These are phyloP conservation scores for Pandemis corylana DNA, from an alignment of 2,888 invertebrate species.

Conservation along the genomic window DNA sequence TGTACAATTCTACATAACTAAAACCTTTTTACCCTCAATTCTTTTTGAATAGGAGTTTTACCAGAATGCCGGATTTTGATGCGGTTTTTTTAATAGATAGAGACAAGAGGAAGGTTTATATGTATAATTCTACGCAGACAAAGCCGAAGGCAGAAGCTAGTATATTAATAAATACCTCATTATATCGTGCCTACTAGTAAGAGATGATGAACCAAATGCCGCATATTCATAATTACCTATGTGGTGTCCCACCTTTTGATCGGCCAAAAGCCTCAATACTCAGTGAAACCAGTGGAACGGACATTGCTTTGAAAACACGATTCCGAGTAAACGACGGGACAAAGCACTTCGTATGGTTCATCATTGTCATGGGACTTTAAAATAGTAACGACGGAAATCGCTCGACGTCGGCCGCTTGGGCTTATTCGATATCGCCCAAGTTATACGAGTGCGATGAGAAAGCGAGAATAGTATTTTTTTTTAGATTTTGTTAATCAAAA, in stretches of 20 bases:
- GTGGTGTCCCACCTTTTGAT: neutral
- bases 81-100: no score
- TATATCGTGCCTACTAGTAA: neutral
- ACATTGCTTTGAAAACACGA: slow-evolving; percentile 21
- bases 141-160: no score
- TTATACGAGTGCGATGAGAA: neutral
- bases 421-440: neutral
- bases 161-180: no score
- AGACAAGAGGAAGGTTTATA: no score
- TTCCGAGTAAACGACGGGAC: slow-evolving; percentile 32
- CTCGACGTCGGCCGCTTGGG: neutral
- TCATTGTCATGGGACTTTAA: slow-evolving; percentile 39
- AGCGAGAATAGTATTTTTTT: neutral
- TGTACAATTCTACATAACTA: no score
- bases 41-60: no score
- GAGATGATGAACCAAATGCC: neutral
- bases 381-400: slow-evolving; percentile 34
- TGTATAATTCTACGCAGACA: no score
- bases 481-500: no score
- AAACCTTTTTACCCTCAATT: no score
- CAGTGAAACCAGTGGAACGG: slow-evolving; percentile 8
- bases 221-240: neutral
- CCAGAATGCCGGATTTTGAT: no score
- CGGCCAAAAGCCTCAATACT: neutral
- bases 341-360: slow-evolving; percentile 37